Base-by-base conservation (phyloP, 2,888 invertebrate species). In the Peribatodes rhomboidaria region DNA sequence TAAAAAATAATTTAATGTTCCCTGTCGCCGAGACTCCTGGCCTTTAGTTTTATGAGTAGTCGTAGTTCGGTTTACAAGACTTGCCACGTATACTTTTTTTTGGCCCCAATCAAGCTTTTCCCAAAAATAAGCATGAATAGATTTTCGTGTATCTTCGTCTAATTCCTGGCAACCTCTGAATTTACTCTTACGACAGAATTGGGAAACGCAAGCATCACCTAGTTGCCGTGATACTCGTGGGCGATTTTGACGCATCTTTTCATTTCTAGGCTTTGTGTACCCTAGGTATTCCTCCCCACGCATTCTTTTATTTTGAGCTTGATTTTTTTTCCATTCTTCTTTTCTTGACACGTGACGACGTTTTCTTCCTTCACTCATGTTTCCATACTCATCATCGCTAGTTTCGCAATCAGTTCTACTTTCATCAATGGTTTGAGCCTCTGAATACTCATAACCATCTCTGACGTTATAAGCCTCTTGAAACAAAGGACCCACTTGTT, bases 351-450 rank as follows among this genome's bases (percentile, higher is more conserved):
- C 41, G 14, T 41, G 41, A 27, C 27, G 27, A 41, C 57, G 20
- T 56, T 57, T 62, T 52, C 57, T 62, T 62, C 57, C 62, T 62
- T 57, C 57, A 56, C 52, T 20, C 57, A 42, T 57, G 56, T 57
- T 47, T 62, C 62, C 52, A 47, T 47, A 50, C 31, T 33, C 31
- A 31, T 33, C 31, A 33, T 33, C 9, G 16, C 50, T n/a, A 33
- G 31, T 31, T 41, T 41, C 41, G 14, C 41, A 41, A 41, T 41
- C 41, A 41, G 41, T 41, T 41, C 41, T 33, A 31, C 50, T 50
- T 33, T 50, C 50, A 41, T 50, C 31, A 27, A 31, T 50, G 31
- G 50, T 50, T 33, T n/a, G 41, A 41, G 41, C 13, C 41, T 41
- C 11, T 6, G 37, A 47, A 61, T 57, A 27, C 27, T 27, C 27